Evolutionary conservation across 2,888 invertebrate genomes (phyloP), one percentile per base, ranked within the genome.

Genomic region (Drosophila barbarae): DNA sequence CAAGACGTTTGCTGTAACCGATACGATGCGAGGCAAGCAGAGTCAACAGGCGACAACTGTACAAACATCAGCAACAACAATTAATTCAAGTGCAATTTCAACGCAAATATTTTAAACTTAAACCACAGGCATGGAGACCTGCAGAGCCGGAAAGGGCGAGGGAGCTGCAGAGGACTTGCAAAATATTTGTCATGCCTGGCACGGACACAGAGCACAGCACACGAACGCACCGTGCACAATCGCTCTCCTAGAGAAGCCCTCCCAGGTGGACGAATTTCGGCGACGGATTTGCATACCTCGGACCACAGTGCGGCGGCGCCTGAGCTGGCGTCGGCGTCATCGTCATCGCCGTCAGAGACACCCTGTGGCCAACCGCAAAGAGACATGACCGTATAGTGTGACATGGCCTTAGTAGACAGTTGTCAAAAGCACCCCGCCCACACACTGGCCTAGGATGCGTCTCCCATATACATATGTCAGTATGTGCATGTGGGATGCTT

Each of bases 361-460:
- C 84, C 83, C 83, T 83, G 84, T 73, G 84, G 80, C 71, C 81
- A 81, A 81, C 84, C 84, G 78, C 78, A 83, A 83, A 83, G 84
- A 81, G 84, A 80, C 81, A 80, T 79, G 83, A 72, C 78, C 77
- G 70, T 77, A 77, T 77, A 83, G 71, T 83, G 71, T 83, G 79
- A 79, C 79, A 82, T 79, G 77, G 73, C 83, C 83, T 82, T 77
- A 77, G 77, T 77, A 79, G 79, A 82, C 83, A 82, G 83, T 79
- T 79, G 79, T 82, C 83, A 79, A 72, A 65, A 73, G 68, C 82
- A 79, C 59, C 53, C 73, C 69, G 23, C 36, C 13, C 52, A n/a
- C 46, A 1, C 60, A 56, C 35, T 35, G 47, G 8, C 23, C 13
- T 30, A 55, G 41, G 38, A 50, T 52, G 50, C 63, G n/a, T 69